Percentiles rank a stretch among this genome's conserved stretches.
Evolutionary conservation across 1,140 invertebrate species (phyloP).

Genomic region (Atta texana): DNA sequence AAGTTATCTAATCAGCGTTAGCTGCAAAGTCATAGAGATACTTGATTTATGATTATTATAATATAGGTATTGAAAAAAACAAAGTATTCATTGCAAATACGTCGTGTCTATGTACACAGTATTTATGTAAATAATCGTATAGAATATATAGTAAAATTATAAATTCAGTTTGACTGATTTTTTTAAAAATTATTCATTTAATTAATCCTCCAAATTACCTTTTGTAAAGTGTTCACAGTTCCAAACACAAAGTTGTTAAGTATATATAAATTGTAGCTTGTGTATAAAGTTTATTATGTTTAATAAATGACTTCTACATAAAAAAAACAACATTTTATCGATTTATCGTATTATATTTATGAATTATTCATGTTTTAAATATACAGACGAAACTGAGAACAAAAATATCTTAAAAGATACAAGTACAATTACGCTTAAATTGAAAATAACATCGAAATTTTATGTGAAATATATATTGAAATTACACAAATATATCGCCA

Average conservation of each 20-base stretch:
- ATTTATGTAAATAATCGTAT: conserved; percentile 81
- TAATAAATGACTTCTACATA: conserved; percentile 79
- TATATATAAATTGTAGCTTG: conserved; percentile 76
- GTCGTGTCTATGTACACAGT: conserved; percentile 76
- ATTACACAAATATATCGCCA: not conserved
- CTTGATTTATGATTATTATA: conserved; percentile 50
- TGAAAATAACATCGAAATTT: not conserved
- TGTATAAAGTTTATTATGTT: conserved; percentile 82
- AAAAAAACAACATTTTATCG: conserved; percentile 35
- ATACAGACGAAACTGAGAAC: not conserved
- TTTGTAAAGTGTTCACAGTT: conserved; percentile 70
- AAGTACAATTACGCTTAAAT: not conserved
- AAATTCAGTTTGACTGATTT: conserved; percentile 78
- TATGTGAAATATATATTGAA: not conserved
- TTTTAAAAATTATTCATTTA: conserved; percentile 76
- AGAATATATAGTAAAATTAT: conserved; percentile 75
- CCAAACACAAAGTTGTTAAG: conserved; percentile 77
- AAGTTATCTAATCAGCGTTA: conserved; percentile 40
- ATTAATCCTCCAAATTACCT: conserved; percentile 70
- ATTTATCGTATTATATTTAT: conserved; percentile 61
- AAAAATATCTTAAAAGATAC: conserved; percentile 6
- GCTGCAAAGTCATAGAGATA: conserved; percentile 53
- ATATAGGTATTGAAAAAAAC: conserved; percentile 61
- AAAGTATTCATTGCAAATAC: conserved; percentile 66
- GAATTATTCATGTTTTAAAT: not conserved